phyloP scores from a whole-genome alignment of 1,140 invertebrate genomes.

The Megalopta genalis region DNA sequence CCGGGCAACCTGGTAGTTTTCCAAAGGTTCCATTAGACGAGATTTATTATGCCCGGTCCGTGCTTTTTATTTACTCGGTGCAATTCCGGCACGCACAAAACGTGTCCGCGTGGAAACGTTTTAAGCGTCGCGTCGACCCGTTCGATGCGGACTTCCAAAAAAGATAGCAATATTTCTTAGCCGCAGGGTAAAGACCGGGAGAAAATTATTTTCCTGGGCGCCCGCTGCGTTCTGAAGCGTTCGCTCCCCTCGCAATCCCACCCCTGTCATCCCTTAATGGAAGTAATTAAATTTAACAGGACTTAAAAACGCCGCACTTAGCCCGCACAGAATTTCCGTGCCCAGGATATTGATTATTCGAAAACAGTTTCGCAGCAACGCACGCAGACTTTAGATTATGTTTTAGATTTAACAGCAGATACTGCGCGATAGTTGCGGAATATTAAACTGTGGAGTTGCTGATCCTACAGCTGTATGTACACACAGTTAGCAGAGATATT shows the following conservation, averaged over 20 bases:
- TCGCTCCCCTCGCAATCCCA: constrained; percentile 3
- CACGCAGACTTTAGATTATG: too few relatives aligned
- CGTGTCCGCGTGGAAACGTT: constrained; percentile 4
- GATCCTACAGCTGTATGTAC: too few relatives aligned
- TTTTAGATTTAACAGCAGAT: too few relatives aligned
- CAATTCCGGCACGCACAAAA: not conserved
- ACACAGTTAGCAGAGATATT: too few relatives aligned
- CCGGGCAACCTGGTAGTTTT: not conserved
- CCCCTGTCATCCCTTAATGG: not conserved
- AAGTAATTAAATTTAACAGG: constrained; percentile 41
- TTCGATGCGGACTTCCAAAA: constrained; percentile 8
- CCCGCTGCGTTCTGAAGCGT: not conserved
- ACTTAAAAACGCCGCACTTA: constrained; percentile 6
- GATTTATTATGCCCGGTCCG: constrained; percentile 12
- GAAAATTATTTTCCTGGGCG: constrained; percentile 32
- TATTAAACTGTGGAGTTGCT: too few relatives aligned
- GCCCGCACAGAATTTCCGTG: not conserved
- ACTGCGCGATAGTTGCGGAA: too few relatives aligned
- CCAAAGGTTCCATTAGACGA: constrained; percentile 31
- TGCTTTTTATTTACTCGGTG: constrained; percentile 10
- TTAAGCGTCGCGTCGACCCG: constrained; percentile 9
- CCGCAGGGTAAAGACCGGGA: constrained; percentile 2
- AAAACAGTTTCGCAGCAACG: not conserved
- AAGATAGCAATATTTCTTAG: constrained; percentile 10
- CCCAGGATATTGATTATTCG: constrained; percentile 5